Conservation (phyloP, 2,113 vertebrate species). For the Ophiodon elongatus region DNA sequence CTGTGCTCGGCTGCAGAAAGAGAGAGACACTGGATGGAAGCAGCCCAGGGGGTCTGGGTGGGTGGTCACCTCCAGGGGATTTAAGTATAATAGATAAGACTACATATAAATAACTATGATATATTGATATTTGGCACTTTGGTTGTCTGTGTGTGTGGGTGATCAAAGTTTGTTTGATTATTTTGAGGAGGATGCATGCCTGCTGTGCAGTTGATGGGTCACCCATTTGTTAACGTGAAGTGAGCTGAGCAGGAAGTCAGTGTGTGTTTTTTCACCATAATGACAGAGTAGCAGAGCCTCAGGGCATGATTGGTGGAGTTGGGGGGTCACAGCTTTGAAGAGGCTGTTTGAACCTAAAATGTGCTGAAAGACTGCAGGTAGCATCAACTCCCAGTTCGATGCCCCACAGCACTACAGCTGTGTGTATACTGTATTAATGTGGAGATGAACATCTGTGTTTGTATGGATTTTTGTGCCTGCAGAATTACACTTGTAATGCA, state of each 20-base stretch:
- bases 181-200: slow-evolving; percentile 64
- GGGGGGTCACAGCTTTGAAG: slow-evolving; percentile 75
- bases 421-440: slow-evolving; percentile 60
- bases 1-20: slow-evolving; percentile 62
- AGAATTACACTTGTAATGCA: slow-evolving; percentile 2
- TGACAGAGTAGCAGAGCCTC: slow-evolving; percentile 73
- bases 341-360: slow-evolving; percentile 68
- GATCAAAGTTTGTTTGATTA: slow-evolving; percentile 68
- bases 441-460: slow-evolving; percentile 20
- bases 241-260: slow-evolving; percentile 71
- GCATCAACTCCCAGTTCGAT: slow-evolving; percentile 50
- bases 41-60: slow-evolving; percentile 60
- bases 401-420: slow-evolving; percentile 72
- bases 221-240: slow-evolving; percentile 69
- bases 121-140: slow-evolving; percentile 18
- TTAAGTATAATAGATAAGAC: slow-evolving; percentile 34
- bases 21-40: slow-evolving; percentile 27
- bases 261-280: slow-evolving; percentile 73
- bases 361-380: slow-evolving; percentile 76
- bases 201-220: slow-evolving; percentile 59
- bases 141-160: slow-evolving; percentile 22
- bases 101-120: slow-evolving; percentile 26
- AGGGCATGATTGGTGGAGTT: slow-evolving; percentile 52
- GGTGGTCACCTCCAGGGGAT: slow-evolving; percentile 65
- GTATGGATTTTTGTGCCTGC: neutral